Percentiles rank a stretch among this genome's conserved stretches.
Evolutionary conservation across 2,113 vertebrate genomes (phyloP).

Genomic region (Macrotus californicus): DNA sequence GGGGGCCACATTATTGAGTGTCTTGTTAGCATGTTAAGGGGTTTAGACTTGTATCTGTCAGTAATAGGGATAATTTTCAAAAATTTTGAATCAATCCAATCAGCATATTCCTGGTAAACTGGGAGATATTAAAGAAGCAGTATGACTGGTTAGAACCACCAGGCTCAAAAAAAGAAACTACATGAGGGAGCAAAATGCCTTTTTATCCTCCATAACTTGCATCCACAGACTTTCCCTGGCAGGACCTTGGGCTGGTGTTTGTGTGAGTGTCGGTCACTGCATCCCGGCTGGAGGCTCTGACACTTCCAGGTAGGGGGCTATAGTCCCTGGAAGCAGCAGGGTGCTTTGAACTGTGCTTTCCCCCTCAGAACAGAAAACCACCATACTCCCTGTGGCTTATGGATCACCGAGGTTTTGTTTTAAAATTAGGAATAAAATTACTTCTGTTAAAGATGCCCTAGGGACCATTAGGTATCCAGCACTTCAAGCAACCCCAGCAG

Average conservation of each 20-base stretch:
- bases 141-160: background rate
- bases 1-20: background rate
- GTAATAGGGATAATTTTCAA: background rate
- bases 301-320: background rate
- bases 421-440: slow-evolving; percentile 41
- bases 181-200: background rate
- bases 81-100: background rate
- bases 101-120: background rate
- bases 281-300: too few species aligned
- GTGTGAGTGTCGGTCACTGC: background rate
- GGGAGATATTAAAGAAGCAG: background rate
- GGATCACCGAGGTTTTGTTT: background rate
- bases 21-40: background rate
- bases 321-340: background rate
- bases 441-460: background rate
- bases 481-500: slow-evolving; percentile 1
- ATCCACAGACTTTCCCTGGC: background rate
- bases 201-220: background rate
- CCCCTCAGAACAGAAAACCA: background rate
- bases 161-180: background rate
- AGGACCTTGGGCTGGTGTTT: background rate
- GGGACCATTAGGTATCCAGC: background rate
- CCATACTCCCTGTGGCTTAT: background rate
- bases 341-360: background rate
- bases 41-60: background rate